A percentile compares a stretch with the other conserved stretches of the same genome.
These are phyloP conservation scores for Cosmorhoe ocellata DNA, from an alignment of 2,888 invertebrate genomes.

Conservation along the genomic window DNA sequence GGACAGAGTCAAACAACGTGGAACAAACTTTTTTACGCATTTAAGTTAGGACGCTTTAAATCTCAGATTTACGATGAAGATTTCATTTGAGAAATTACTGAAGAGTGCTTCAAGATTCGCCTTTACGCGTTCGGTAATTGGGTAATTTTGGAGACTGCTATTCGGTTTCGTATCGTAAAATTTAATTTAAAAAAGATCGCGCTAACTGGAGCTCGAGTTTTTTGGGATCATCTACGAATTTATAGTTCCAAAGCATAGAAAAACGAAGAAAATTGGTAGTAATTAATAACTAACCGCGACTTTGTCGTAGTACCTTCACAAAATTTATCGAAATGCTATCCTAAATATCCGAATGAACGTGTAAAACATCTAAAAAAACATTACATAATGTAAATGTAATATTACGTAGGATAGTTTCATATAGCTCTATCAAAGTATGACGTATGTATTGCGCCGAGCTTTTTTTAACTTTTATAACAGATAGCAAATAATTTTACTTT, in stretches of 20 bases:
- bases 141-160: slow-evolving; percentile 19
- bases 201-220: background rate
- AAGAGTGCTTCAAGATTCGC: slow-evolving; percentile 32
- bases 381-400: no score
- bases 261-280: no score
- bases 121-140: slow-evolving; percentile 32
- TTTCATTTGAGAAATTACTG: slow-evolving; percentile 33
- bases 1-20: slow-evolving; percentile 31
- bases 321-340: no score
- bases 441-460: no score
- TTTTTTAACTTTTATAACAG: no score
- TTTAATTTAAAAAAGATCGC: background rate
- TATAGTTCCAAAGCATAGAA: no score
- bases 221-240: background rate
- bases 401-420: no score
- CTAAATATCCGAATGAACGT: no score
- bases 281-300: no score
- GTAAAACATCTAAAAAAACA: no score
- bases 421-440: no score
- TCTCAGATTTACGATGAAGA: slow-evolving; percentile 33
- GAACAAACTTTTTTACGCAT: slow-evolving; percentile 32
- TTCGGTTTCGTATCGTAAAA: slow-evolving; percentile 3
- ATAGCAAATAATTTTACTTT: background rate
- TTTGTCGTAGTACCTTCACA: no score
- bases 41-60: slow-evolving; percentile 36